Evolutionary conservation across 2,888 invertebrate genomes (phyloP), one percentile per base, ranked within the genome.

Genomic region (Phymatocera aterrima): DNA sequence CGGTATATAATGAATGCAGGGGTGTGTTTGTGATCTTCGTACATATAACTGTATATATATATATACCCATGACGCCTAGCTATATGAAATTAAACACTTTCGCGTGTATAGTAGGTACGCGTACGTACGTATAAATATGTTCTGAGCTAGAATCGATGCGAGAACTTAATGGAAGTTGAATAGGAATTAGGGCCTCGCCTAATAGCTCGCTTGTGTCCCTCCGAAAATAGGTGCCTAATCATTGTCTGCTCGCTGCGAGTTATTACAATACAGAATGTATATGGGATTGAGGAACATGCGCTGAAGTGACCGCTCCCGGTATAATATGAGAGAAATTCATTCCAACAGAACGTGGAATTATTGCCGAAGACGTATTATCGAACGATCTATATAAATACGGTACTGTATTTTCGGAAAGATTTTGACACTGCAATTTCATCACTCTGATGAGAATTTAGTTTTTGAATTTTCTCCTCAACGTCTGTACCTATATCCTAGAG

Each of bases 131-230:
- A 24, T 4, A 12, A 24, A 24, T 10, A 24, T 46, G 15, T 64
- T 18, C 37, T 37, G 68, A 46, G 28, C 46, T 15, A 46, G 68
- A 68, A 43, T 31, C n/a, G n/a, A n/a, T n/a, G 43, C 12, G 46
- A 46, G 68, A 68, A 68, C n/a, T 10, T n/a, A 24, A n/a, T n/a
- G n/a, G n/a, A 68, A 24, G 28, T 28, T 46, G 46, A 68, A 68
- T 46, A 68, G 46, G 68, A 68, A 68, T 68, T 68, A 68, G n/a
- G n/a, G 68, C 46, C 28, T 10, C 28, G 21, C 46, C 68, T 68
- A 68, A 68, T 68, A 46, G 24, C 68, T 46, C 40, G 68, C 68
- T 28, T 68, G 21, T 68, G 37, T 43, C 64, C 64, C 64, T 40
- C 1, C 18, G 37, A 12, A 40, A 64, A 34, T 12, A 34, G 64